These are phyloP conservation scores for Mesoclemmys tuberculata DNA, from an alignment of 2,113 vertebrate species.

Conservation along the genomic window DNA sequence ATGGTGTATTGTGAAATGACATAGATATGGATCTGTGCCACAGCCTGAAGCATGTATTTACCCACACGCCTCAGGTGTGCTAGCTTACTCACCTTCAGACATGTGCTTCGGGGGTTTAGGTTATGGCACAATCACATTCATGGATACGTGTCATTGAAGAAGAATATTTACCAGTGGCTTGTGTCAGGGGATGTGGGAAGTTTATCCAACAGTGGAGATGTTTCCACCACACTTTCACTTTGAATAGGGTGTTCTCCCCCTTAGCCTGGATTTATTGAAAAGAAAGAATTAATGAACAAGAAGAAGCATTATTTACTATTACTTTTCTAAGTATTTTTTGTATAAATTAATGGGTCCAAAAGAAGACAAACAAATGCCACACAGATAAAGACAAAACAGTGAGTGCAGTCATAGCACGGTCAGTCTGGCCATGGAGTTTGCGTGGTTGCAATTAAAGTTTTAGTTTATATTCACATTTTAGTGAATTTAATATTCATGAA, in stretches of 20 bases:
- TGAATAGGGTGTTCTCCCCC: not conserved
- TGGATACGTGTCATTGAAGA: not conserved
- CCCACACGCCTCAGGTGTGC: too few relatives aligned
- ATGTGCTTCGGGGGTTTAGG: too few relatives aligned
- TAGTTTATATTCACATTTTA: not conserved
- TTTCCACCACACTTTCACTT: not conserved
- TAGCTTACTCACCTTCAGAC: too few relatives aligned
- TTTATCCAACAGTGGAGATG: not conserved
- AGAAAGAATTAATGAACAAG: not conserved
- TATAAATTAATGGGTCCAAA: not conserved
- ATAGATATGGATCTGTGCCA: too few relatives aligned
- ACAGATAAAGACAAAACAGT: not conserved
- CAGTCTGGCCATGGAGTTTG: not conserved
- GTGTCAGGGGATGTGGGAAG: not conserved
- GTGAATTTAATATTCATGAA: not conserved
- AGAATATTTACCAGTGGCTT: not conserved
- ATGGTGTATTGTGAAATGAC: too few relatives aligned
- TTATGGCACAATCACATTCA: too few relatives aligned
- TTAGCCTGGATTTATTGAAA: not conserved
- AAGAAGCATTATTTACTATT: not conserved
- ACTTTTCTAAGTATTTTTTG: not conserved
- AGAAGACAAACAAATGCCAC: not conserved
- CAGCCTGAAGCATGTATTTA: too few relatives aligned
- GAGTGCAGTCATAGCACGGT: not conserved
- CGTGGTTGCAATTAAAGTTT: not conserved